Evolutionary conservation across 2,888 invertebrate genomes (phyloP), one percentile per base, ranked within the genome.

Genomic region (Zhuqinia jingwanae): DNA sequence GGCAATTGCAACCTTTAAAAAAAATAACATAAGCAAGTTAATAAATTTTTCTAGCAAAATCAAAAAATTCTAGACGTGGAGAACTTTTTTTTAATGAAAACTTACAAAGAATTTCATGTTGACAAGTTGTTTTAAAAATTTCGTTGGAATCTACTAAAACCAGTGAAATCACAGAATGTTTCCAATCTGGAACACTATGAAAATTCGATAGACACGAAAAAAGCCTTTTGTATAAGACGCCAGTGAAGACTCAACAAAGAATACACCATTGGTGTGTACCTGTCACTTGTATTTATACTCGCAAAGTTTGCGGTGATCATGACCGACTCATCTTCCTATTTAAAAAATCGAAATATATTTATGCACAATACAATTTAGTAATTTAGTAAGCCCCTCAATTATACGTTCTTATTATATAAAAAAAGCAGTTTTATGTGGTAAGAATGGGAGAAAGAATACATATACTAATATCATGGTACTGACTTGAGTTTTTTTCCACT

Each of bases 71-170:
- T n/a, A n/a, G 17, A 5, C 1, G 1, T 53, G n/a, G 5, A 36
- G 36, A 36, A 6, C 3, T 36, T 6, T 36, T 36, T 36, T 36
- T 36, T 36, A 8, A n/a, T n/a, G n/a, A 11, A 77, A 42, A 79
- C 79, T 79, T 79, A 79, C 79, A 36, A 68, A 30, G 65, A 17
- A 50, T 27, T 79, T 79, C 79, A 79, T 79, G 27, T 13, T 79
- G 65, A 78, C 58, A 56, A 58, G 27, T 15, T 73, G 22, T 10
- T n/a, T 25, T 22, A 47, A 60, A 60, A 60, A n/a, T 30, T 20
- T 45, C 25, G 73, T 25, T 73, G 47, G 73, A 27, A n/a, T n/a
- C n/a, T n/a, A n/a, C n/a, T 11, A 22, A 73, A 22, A 50, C 53
- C 53, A 25, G 22, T n/a, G n/a, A 70, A 3, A 42, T 27, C 25